phyloP scores from a whole-genome alignment of 92 coral and sea anemone species.

The Muricea muricata region DNA sequence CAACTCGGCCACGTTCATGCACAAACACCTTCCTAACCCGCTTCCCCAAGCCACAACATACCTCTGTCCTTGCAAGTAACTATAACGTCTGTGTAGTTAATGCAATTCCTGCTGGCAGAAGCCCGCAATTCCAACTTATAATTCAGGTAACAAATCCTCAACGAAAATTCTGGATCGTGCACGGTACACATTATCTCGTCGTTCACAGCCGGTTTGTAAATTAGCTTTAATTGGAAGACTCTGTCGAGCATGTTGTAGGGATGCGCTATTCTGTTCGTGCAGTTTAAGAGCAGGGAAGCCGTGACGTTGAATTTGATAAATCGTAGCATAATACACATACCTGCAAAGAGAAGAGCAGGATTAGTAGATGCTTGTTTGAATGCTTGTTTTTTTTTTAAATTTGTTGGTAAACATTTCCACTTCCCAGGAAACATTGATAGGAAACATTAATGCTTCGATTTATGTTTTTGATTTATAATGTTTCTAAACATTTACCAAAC shows the following conservation, averaged over 20 bases:
- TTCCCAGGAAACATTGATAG: too few relatives aligned
- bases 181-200: background rate
- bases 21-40: too few relatives aligned
- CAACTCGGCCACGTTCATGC: too few relatives aligned
- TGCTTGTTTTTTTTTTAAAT: too few relatives aligned
- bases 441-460: too few relatives aligned
- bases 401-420: too few relatives aligned
- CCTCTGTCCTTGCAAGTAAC: constrained; percentile 28
- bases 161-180: constrained; percentile 28
- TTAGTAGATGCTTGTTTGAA: background rate
- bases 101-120: background rate
- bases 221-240: constrained; percentile 28
- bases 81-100: background rate
- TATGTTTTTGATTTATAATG: too few relatives aligned
- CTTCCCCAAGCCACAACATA: too few relatives aligned
- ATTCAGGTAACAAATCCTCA: constrained; percentile 30
- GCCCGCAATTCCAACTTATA: background rate
- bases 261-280: constrained; percentile 14
- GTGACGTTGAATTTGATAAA: constrained; percentile 30
- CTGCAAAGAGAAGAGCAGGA: background rate
- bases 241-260: constrained; percentile 30
- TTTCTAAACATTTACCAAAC: too few relatives aligned
- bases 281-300: constrained; percentile 3
- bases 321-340: constrained; percentile 35
- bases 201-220: background rate